phyloP scores from a whole-genome alignment of 1,140 invertebrate species.

The Carcinoscorpius rotundicauda region DNA sequence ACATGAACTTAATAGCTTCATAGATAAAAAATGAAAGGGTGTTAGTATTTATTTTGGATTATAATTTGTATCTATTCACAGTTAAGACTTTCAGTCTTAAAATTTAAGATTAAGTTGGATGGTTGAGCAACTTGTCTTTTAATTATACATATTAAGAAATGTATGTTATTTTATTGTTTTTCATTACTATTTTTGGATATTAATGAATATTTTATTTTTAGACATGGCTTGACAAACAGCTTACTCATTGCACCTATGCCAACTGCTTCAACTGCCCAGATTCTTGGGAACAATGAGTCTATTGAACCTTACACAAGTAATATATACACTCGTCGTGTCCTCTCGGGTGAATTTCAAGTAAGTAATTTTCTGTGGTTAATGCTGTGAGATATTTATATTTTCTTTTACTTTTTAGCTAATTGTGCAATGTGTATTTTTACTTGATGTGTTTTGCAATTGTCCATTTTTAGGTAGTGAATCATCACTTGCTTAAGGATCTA shows the following conservation, averaged over 20 bases:
- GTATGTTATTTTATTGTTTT: too few species aligned
- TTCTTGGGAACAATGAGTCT: slow-evolving; percentile 97
- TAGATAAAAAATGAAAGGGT: too few species aligned
- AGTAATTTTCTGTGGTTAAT: slow-evolving; percentile 5
- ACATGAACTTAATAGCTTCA: too few species aligned
- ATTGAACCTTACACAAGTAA: slow-evolving; percentile 98
- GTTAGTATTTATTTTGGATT: too few species aligned
- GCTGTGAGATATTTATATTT: slow-evolving; percentile 1
- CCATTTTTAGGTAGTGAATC: slow-evolving; percentile 76
- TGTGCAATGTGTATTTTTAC: neutral
- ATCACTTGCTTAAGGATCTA: slow-evolving; percentile 86
- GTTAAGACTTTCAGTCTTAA: too few species aligned
- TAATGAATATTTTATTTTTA: slow-evolving; percentile 18
- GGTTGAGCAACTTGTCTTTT: too few species aligned
- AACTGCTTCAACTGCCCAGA: slow-evolving; percentile 97
- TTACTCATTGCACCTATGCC: slow-evolving; percentile 95
- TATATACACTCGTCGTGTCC: slow-evolving; percentile 83
- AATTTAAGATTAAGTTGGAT: too few species aligned
- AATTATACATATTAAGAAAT: too few species aligned
- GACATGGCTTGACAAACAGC: slow-evolving; percentile 85
- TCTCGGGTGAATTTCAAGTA: slow-evolving; percentile 75
- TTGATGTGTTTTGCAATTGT: neutral
- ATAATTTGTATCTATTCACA: too few species aligned
- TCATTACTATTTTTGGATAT: neutral
- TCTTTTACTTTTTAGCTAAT: slow-evolving; percentile 3